Evolutionary conservation across 2,888 invertebrate species (phyloP), one percentile per base, ranked within the genome.

Genomic region (Ectobius pallidus): DNA sequence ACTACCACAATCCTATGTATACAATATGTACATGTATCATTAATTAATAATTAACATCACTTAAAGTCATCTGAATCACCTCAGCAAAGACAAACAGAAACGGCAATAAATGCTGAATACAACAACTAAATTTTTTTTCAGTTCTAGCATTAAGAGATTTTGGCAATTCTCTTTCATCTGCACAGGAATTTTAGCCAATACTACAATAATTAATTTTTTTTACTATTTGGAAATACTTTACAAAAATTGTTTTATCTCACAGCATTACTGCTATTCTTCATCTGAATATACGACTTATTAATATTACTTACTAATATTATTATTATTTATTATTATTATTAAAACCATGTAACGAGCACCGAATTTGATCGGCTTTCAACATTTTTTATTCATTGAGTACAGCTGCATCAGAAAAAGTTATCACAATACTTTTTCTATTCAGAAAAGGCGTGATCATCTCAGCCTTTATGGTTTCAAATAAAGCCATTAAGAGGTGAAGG

Each of bases 371-470:
- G 49, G 55, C 27, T 55, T 67, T 67, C 71, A 71, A 71, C 71
- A 58, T 42, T 52, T 27, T 34, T 49, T 32, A 62, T 39, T 63
- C 22, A 42, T 61, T 62, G 70, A 70, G 32, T 70, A 70, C 4
- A 63, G 30, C 49, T 70, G 70, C 70, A 49, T 63, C 49, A 63
- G 62, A 70, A 70, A 70, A 44, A 70, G 62, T 70, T 73, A 73
- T 73, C 73, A 73, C 73, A 73, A 70, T 68, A 67, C 65, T 44
- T 70, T 68, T 73, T 63, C 70, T 55, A 32, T 63, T 52, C 42
- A 52, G 61, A 65, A 55, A 71, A 73, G 63, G 72, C 63, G 22
- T 65, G 65, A 65, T 55, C 55, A 63, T 70, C n/a, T 63, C 65
- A 70, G 70, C 70, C 70, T 70, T 44, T 52, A 46, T 46, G 18